Evolutionary conservation across 2,797 vertebrate genomes (phyloP).

Genomic region (Lycodopsis pacificus): DNA sequence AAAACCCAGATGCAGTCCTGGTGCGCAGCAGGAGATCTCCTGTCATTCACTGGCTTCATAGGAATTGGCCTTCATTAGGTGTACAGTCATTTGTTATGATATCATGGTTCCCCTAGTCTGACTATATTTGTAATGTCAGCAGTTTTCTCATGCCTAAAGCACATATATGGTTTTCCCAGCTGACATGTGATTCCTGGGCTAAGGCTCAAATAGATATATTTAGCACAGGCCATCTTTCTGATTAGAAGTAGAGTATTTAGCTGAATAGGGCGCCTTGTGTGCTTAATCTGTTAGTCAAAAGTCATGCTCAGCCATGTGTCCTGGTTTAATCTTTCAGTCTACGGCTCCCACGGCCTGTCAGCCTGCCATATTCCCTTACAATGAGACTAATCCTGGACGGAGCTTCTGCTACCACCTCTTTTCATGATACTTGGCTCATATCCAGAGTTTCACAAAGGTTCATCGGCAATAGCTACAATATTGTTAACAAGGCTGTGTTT

Average conservation of each 20-base stretch:
- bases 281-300: conserved; percentile 30
- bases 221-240: background rate
- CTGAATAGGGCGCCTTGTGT: conserved; percentile 9
- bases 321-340: conserved; percentile 47
- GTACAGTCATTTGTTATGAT: background rate
- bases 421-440: conserved; percentile 40
- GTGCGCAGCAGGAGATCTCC: background rate
- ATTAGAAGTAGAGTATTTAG: background rate
- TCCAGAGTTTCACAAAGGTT: conserved; percentile 41
- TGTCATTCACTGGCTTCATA: background rate
- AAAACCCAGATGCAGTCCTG: background rate
- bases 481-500: conserved; percentile 16
- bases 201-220: background rate
- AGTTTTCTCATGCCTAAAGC: background rate
- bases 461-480: conserved; percentile 21
- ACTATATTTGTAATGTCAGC: conserved; percentile 1
- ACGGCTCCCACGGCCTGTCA: conserved; percentile 51
- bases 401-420: conserved; percentile 43
- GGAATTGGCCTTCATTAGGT: background rate
- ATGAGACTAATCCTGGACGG: conserved; percentile 46
- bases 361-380: conserved; percentile 32
- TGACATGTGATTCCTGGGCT: background rate
- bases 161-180: background rate
- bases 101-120: background rate
- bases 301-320: conserved; percentile 39